Conservation (phyloP, 2,797 vertebrate genomes). For the Chrysocyon brachyurus region DNA sequence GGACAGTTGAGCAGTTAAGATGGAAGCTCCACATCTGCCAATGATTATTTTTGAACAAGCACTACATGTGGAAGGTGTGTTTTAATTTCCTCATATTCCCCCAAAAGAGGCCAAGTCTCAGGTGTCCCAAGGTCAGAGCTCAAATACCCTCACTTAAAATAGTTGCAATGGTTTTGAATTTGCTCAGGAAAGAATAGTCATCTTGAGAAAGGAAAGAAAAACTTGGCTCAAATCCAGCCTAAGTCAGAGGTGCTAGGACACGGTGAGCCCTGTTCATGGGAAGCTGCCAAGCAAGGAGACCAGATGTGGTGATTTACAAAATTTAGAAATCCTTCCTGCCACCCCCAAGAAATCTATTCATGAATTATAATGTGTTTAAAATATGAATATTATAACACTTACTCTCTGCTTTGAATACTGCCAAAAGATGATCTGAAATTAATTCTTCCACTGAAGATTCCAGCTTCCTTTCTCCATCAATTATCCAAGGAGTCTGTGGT, state of each 20-base stretch:
- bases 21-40: neutral
- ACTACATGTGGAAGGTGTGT: neutral
- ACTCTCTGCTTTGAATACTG: conserved; percentile 94
- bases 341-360: neutral
- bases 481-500: conserved; percentile 99
- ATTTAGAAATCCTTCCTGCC: neutral
- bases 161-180: conserved; percentile 51
- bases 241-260: neutral
- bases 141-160: conserved; percentile 33
- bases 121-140: neutral
- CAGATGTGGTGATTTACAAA: neutral
- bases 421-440: conserved; percentile 93
- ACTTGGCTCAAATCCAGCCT: neutral
- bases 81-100: conserved; percentile 33
- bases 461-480: conserved; percentile 98
- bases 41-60: neutral
- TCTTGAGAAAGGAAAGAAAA: conserved; percentile 56
- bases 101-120: neutral
- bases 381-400: conserved; percentile 80
- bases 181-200: conserved; percentile 8
- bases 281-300: conserved; percentile 14
- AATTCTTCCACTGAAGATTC: conserved; percentile 99
- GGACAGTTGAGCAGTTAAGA: neutral
- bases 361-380: conserved; percentile 21
- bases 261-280: neutral